Evolutionary conservation across 2,888 invertebrate genomes (phyloP).

Genomic region (Agriopis leucophaearia): DNA sequence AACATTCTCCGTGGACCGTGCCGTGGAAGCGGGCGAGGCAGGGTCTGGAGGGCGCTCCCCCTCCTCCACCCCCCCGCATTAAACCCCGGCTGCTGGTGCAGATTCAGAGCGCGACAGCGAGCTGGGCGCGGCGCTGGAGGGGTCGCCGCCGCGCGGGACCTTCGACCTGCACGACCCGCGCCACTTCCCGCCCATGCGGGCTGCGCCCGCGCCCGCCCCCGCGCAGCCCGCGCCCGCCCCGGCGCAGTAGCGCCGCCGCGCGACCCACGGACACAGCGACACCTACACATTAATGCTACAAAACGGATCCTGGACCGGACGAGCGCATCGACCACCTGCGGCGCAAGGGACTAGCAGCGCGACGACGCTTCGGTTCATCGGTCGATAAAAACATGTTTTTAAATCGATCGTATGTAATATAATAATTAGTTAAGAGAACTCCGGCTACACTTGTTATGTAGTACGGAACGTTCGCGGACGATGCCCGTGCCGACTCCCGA

Average conservation of each 20-base stretch:
- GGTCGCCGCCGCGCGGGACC: slow-evolving; percentile 88
- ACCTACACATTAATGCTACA: not conserved
- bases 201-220: slow-evolving; percentile 39
- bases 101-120: slow-evolving; percentile 92
- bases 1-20: not conserved
- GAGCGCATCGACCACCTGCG: not conserved
- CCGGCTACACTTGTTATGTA: slow-evolving; percentile 28
- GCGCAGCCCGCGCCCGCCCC: slow-evolving; percentile 39
- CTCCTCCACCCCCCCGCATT: slow-evolving; percentile 19
- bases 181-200: slow-evolving; percentile 92
- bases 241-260: slow-evolving; percentile 3
- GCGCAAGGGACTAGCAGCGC: not conserved
- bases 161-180: slow-evolving; percentile 93
- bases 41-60: slow-evolving; percentile 26
- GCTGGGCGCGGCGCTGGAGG: slow-evolving; percentile 90
- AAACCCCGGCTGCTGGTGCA: slow-evolving; percentile 56
- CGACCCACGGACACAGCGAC: slow-evolving; percentile 19
- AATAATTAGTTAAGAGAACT: slow-evolving; percentile 26
- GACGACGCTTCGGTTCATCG: not conserved
- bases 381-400: slow-evolving; percentile 14
- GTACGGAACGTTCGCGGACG: not conserved
- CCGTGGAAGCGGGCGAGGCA: not conserved
- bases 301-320: not conserved
- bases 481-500: too few species aligned
- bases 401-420: slow-evolving; percentile 37